phyloP scores from a whole-genome alignment of 2,113 vertebrate genomes.

The Ctenomys sociabilis region DNA sequence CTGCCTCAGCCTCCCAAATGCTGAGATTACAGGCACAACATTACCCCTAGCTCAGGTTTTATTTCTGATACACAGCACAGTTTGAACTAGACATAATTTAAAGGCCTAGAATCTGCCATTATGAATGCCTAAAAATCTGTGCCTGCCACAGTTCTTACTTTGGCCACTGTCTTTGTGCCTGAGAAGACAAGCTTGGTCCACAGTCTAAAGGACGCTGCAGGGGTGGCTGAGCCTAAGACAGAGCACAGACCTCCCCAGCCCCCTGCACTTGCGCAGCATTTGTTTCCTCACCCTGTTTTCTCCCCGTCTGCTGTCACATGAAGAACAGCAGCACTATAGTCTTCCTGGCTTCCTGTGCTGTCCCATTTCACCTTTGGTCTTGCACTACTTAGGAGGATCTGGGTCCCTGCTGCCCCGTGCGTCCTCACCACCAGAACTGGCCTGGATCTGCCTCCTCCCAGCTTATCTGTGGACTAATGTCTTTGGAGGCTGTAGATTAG shows the following conservation, averaged over 20 bases:
- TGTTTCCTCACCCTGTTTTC: background rate
- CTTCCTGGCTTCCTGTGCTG: background rate
- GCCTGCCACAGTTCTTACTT: background rate
- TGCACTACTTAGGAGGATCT: background rate
- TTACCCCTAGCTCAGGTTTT: background rate
- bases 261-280: fast-evolving
- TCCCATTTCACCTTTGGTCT: background rate
- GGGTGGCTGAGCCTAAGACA: background rate
- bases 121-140: background rate
- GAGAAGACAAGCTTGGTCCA: background rate
- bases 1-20: background rate
- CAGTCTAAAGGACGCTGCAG: background rate
- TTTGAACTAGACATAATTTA: background rate
- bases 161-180: background rate
- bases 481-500: background rate
- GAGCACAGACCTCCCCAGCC: background rate
- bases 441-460: background rate
- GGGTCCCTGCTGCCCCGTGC: background rate
- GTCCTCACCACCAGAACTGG: background rate
- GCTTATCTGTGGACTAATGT: background rate
- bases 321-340: background rate
- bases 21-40: background rate
- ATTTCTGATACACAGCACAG: background rate
- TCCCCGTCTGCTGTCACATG: background rate
- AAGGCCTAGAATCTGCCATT: background rate